A percentile compares a stretch with the other conserved stretches of the same genome.
phyloP scores from a whole-genome alignment of 2,797 vertebrate species.

The Cryptoblepharus egeriae region DNA sequence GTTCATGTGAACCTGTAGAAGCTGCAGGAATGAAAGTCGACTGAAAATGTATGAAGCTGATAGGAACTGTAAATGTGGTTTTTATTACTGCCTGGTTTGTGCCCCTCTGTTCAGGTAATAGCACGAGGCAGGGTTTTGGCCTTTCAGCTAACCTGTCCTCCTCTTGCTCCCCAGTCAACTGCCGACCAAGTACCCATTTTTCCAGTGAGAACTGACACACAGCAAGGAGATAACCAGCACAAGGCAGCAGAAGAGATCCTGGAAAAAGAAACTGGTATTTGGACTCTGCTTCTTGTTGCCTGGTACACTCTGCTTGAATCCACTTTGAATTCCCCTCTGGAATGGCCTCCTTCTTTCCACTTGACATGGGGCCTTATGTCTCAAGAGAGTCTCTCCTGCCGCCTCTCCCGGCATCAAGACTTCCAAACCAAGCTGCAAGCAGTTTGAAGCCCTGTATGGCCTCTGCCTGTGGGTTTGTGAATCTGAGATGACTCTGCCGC shows the following conservation, averaged over 20 bases:
- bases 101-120: slow-evolving; percentile 43
- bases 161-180: slow-evolving; percentile 42
- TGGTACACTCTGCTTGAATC: too few relatives aligned
- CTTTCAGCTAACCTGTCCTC: slow-evolving; percentile 28
- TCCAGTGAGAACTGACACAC: slow-evolving; percentile 50
- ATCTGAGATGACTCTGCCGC: too few relatives aligned
- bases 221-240: slow-evolving; percentile 57
- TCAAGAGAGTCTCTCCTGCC: neutral
- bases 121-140: neutral
- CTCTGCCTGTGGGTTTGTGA: neutral
- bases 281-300: neutral
- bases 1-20: neutral
- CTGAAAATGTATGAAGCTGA: neutral
- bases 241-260: slow-evolving; percentile 49
- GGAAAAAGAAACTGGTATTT: slow-evolving; percentile 63
- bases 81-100: neutral
- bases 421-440: neutral
- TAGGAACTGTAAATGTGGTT: neutral
- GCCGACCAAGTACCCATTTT: slow-evolving; percentile 65
- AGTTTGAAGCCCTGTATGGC: neutral
- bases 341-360: neutral
- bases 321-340: neutral
- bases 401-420: too few relatives aligned
- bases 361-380: neutral
- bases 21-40: neutral